These are phyloP conservation scores for Prietella phreatophila DNA, from an alignment of 2,113 vertebrate genomes.

Conservation along the genomic window DNA sequence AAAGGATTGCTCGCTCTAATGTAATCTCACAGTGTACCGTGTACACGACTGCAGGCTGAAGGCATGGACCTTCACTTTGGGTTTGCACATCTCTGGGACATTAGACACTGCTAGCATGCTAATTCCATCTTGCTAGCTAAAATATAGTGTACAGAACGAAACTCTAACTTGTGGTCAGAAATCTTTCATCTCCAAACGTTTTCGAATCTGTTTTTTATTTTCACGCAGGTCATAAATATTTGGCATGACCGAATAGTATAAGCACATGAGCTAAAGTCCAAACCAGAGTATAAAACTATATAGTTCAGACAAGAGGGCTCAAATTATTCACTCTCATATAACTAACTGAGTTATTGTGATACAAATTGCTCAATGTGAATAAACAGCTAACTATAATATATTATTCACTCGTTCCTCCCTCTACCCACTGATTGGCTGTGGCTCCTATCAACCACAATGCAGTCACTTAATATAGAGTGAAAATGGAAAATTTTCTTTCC, in stretches of 20 bases:
- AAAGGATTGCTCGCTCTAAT: neutral
- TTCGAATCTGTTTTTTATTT: neutral
- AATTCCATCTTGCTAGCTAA: neutral
- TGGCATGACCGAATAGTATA: neutral
- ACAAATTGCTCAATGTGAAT: too few relatives aligned
- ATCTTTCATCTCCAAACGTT: neutral
- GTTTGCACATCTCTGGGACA: neutral
- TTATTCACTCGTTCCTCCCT: too few relatives aligned
- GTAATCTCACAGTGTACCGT: neutral
- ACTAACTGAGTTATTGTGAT: too few relatives aligned
- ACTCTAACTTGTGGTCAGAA: neutral
- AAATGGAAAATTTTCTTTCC: too few relatives aligned
- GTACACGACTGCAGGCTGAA: neutral
- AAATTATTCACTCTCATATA: too few relatives aligned
- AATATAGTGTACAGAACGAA: neutral
- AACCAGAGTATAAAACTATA: neutral
- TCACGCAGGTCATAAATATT: neutral
- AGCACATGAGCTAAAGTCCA: neutral
- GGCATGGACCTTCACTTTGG: too few relatives aligned
- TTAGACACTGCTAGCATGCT: neutral
- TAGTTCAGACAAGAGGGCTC: too few relatives aligned
- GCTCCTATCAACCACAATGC: too few relatives aligned
- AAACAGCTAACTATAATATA: too few relatives aligned
- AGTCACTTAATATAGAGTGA: too few relatives aligned
- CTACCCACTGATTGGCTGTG: too few relatives aligned